Evolutionary conservation across 2,888 invertebrate genomes (phyloP).

Genomic region (Cryptophagus acutangulus): DNA sequence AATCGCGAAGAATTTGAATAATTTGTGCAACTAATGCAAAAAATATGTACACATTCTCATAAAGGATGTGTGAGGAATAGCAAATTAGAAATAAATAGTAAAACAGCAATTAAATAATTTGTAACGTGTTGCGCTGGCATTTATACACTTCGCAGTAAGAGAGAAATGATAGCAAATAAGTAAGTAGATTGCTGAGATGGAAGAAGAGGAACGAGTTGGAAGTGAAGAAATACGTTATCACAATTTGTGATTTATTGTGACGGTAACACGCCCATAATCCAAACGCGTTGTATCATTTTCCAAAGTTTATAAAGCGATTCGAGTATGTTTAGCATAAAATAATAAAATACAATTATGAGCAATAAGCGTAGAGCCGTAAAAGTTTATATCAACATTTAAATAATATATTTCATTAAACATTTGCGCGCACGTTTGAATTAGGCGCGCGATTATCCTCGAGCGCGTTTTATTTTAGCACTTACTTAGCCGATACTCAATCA

Average conservation of each 20-base stretch:
- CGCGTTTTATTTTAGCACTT: neutral
- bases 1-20: too few species aligned
- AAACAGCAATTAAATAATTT: constrained; percentile 5
- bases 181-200: neutral
- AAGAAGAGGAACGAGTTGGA: neutral
- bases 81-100: too few species aligned
- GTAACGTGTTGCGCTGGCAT: neutral
- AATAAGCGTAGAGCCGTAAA: constrained; percentile 11
- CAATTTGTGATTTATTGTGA: constrained; percentile 21
- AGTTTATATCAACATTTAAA: constrained; percentile 13
- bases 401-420: constrained; percentile 13
- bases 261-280: constrained; percentile 20
- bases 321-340: constrained; percentile 14
- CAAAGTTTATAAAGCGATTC: constrained; percentile 6
- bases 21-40: too few species aligned
- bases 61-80: too few species aligned
- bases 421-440: constrained; percentile 8
- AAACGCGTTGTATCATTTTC: constrained; percentile 16
- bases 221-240: constrained; percentile 21
- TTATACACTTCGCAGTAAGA: too few species aligned
- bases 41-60: too few species aligned
- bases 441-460: too few species aligned
- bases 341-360: constrained; percentile 18
- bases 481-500: neutral
- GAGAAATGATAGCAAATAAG: neutral